phyloP scores from a whole-genome alignment of 2,113 vertebrate genomes.

The Cyanoramphus novaezelandiae region DNA sequence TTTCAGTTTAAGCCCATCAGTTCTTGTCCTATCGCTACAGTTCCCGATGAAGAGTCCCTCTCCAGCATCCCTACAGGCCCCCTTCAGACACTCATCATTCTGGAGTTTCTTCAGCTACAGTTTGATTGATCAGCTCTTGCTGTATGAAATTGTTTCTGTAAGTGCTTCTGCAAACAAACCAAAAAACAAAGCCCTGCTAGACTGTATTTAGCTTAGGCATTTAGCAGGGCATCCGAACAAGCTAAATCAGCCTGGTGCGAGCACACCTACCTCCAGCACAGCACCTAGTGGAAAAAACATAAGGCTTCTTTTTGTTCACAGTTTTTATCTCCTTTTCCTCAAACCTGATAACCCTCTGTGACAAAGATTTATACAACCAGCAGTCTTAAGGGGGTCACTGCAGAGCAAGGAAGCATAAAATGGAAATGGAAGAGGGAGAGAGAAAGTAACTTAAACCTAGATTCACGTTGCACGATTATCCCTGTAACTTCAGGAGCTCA shows the following conservation, averaged over 20 bases:
- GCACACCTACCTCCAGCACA: background rate
- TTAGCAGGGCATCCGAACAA: background rate
- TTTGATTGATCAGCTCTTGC: background rate
- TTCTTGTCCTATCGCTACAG: background rate
- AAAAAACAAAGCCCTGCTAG: background rate
- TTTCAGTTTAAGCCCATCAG: background rate
- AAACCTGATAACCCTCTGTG: background rate
- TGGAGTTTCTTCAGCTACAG: background rate
- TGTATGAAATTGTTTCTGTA: background rate
- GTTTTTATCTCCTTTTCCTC: background rate
- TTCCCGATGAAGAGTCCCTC: background rate
- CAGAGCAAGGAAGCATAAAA: background rate
- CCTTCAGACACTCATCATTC: background rate
- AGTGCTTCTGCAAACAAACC: conserved; percentile 13
- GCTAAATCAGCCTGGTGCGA: background rate
- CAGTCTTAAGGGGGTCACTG: background rate
- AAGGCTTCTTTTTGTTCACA: background rate
- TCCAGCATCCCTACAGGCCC: background rate
- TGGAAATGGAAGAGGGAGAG: background rate
- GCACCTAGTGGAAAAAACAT: background rate
- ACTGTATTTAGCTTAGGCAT: background rate
- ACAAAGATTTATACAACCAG: background rate
- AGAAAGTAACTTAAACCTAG: background rate
- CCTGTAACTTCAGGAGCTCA: background rate
- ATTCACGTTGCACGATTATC: background rate